Percentiles rank a stretch among this genome's conserved stretches.
Evolutionary conservation across 2,797 vertebrate species (phyloP).

Genomic region (Crotalus adamanteus): DNA sequence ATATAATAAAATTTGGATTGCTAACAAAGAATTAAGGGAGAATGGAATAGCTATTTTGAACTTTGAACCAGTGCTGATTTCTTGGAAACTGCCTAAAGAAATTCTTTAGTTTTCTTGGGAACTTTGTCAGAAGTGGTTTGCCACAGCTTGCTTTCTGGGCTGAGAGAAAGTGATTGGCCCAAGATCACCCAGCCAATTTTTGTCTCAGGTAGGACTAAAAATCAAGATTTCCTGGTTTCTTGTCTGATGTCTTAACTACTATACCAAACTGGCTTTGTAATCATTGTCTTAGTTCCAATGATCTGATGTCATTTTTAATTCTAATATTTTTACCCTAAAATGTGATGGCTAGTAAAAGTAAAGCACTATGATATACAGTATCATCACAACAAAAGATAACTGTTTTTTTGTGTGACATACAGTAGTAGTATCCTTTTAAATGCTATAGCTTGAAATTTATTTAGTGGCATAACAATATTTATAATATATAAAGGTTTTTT

Average conservation of each 20-base stretch:
- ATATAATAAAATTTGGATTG: too few relatives aligned
- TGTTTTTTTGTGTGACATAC: neutral
- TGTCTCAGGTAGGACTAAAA: neutral
- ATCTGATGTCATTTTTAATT: neutral
- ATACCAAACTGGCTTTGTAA: neutral
- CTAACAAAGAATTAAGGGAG: too few relatives aligned
- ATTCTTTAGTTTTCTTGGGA: neutral
- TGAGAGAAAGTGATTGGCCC: neutral
- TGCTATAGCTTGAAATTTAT: neutral
- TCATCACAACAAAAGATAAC: neutral
- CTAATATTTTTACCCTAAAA: neutral
- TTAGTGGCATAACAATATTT: neutral
- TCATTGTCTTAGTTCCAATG: neutral
- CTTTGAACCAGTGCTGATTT: neutral
- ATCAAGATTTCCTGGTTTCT: neutral
- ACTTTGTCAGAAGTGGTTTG: neutral
- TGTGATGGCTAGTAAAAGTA: neutral
- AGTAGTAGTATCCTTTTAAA: neutral
- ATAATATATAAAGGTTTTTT: neutral
- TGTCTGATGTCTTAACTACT: neutral
- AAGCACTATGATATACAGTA: neutral
- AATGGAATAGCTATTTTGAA: too few relatives aligned
- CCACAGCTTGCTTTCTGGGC: neutral
- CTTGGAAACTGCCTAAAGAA: neutral
- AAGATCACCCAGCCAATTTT: neutral